Base-by-base conservation (phyloP, 2,113 vertebrate genomes). In the Apaloderma vittatum region DNA sequence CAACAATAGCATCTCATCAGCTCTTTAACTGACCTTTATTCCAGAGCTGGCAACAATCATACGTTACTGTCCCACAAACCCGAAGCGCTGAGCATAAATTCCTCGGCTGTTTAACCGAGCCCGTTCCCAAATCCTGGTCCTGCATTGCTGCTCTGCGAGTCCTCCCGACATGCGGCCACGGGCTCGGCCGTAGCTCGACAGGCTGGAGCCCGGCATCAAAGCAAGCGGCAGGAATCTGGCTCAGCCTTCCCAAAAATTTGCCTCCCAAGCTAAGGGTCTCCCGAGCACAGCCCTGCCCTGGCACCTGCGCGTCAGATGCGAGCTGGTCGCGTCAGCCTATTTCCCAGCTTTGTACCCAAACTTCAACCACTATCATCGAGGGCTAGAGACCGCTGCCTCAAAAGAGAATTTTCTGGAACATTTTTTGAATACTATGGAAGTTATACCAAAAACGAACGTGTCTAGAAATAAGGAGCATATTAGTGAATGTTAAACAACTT, bases 31-130 rank as follows among this genome's bases (percentile, higher is more conserved):
- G 63, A 71, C 37, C 12, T 46, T 91, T 78, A 86, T 68, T 78
- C n/a, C 70, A 86, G 80, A 94, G 62, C n/a, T 68, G 58, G 51
- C 79, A 92, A 82, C 67, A 89, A 88, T 58, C 49, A 51, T 14
- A 59, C 15, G 21, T 85, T 93, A 77, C 22, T 52, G 66, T 19
- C 40, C 37, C 4, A 1, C 54, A 76, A 83, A 30, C 23, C 26
- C 3, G 1, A 73, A 65, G 55, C 0, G 0, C 54, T 24, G 27
- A 74, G 45, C 1, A 1, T 59, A 30, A 80, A 83, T 58, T 81
- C 73, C 37, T 43, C 55, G 48, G 58, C 49, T 74, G 14, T 26
- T 63, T 30, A 58, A 77, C 43, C 4, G 18, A 79, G 37, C 22
- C 46, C 27, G 37, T 45, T 90, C 43, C 72, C 73, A 90, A 87